phyloP scores from a whole-genome alignment of 2,113 vertebrate genomes.

The Anolis carolinensis region DNA sequence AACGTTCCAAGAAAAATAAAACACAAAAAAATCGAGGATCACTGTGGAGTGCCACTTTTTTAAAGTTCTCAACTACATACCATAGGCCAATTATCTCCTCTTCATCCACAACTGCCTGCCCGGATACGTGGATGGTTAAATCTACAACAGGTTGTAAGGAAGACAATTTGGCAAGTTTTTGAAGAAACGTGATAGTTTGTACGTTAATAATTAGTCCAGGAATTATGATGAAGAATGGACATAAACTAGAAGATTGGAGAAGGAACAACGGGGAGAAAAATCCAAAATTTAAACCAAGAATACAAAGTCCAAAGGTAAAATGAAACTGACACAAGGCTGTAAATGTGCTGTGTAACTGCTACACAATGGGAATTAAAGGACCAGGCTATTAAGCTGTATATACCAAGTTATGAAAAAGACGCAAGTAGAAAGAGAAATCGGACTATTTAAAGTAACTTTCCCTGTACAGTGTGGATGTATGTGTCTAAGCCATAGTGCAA shows the following conservation, averaged over 20 bases:
- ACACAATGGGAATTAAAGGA: not conserved
- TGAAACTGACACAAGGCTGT: not conserved
- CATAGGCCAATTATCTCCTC: not conserved
- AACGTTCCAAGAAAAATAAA: not conserved
- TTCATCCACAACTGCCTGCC: not conserved
- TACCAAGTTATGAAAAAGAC: not conserved
- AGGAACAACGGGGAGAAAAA: not conserved
- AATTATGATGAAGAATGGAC: not conserved
- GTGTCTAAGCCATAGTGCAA: not conserved
- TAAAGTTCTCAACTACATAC: not conserved
- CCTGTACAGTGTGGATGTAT: not conserved
- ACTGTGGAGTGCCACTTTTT: not conserved
- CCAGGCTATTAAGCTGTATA: not conserved
- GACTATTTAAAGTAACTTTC: not conserved
- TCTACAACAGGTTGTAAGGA: not conserved
- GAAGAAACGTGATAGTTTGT: not conserved
- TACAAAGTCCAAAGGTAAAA: not conserved
- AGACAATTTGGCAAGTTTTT: too few relatives aligned
- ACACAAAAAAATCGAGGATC: not conserved
- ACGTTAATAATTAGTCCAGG: not conserved
- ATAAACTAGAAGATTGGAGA: not conserved
- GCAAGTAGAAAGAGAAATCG: not conserved
- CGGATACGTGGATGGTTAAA: not conserved
- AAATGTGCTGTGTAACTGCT: not conserved
- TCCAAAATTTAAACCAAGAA: not conserved